A percentile compares a stretch with the other conserved stretches of the same genome.
phyloP scores from a whole-genome alignment of 35 echinoderm and acorn worm species.

The Hemicentrotus pulcherrimus region DNA sequence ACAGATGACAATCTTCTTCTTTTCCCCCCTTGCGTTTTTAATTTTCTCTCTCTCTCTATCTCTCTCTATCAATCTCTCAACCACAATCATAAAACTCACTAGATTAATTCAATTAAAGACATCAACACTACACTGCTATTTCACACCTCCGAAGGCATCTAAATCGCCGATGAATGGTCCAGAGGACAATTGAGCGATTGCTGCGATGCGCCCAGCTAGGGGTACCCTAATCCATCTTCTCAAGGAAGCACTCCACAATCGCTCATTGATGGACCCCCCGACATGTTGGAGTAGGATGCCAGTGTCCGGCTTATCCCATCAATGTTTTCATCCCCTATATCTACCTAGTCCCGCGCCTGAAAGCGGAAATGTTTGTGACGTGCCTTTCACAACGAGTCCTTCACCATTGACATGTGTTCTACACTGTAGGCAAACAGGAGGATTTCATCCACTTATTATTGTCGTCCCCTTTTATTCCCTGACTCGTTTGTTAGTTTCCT shows the following conservation, averaged over 20 bases:
- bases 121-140: slow-evolving; percentile 15
- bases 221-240: slow-evolving; percentile 2
- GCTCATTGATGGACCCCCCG: not conserved
- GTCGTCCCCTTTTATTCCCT: not conserved
- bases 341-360: not conserved
- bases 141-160: slow-evolving; percentile 5
- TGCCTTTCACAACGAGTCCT: slow-evolving; percentile 7
- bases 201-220: not conserved
- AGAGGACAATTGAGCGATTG: not conserved
- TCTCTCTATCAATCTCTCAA: not conserved
- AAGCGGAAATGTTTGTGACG: slow-evolving; percentile 26
- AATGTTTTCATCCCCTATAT: not conserved
- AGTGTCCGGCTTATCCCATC: slow-evolving; percentile 29
- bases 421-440: not conserved
- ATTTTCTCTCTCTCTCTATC: not conserved
- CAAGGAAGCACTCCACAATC: not conserved
- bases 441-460: not conserved
- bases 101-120: slow-evolving; percentile 39
- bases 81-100: not conserved
- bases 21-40: not conserved
- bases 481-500: slow-evolving; percentile 23
- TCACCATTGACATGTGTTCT: slow-evolving; percentile 1
- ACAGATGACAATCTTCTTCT: not conserved
- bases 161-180: not conserved
- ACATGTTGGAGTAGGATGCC: slow-evolving; percentile 18